Conservation (phyloP, 2,888 invertebrate species). For the Athetis lepigone region DNA sequence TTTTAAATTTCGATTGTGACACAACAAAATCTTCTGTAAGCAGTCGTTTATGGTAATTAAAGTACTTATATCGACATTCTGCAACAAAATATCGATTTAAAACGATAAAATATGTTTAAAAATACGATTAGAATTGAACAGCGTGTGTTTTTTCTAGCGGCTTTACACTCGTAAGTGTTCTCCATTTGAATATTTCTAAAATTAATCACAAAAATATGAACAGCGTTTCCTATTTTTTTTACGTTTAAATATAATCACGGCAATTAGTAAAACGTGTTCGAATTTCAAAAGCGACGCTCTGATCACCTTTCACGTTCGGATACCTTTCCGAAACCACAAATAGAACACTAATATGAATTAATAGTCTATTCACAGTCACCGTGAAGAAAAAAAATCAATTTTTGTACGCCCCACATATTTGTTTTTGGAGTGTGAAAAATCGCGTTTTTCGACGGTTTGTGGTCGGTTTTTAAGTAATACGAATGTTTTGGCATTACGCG, state of each 20-base stretch:
- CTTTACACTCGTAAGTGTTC: conserved; percentile 3
- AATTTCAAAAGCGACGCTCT: conserved; percentile 77
- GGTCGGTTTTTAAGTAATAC: conserved; percentile 86
- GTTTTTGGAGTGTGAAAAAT: conserved; percentile 89
- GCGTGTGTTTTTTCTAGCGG: conserved; percentile 5
- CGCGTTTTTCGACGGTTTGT: conserved; percentile 84
- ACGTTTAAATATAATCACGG: conserved; percentile 40
- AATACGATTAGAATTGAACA: conserved; percentile 18
- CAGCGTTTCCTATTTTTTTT: not conserved
- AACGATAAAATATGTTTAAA: not conserved
- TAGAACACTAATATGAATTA: conserved; percentile 84
- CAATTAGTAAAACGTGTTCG: conserved; percentile 72
- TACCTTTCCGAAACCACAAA: conserved; percentile 61
- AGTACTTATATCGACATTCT: too few species aligned
- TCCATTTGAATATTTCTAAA: conserved; percentile 26
- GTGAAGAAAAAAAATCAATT: conserved; percentile 77
- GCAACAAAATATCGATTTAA: conserved; percentile 2
- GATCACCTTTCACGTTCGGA: conserved; percentile 64
- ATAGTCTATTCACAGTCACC: conserved; percentile 74
- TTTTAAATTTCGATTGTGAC: too few species aligned
- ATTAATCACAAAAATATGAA: conserved; percentile 36
- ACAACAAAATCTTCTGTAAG: not conserved
- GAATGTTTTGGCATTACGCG: conserved; percentile 86
- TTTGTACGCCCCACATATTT: conserved; percentile 82
- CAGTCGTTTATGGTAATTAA: too few species aligned